These are phyloP conservation scores for Dexiosoma caninum DNA, from an alignment of 2,888 invertebrate genomes.

Conservation along the genomic window DNA sequence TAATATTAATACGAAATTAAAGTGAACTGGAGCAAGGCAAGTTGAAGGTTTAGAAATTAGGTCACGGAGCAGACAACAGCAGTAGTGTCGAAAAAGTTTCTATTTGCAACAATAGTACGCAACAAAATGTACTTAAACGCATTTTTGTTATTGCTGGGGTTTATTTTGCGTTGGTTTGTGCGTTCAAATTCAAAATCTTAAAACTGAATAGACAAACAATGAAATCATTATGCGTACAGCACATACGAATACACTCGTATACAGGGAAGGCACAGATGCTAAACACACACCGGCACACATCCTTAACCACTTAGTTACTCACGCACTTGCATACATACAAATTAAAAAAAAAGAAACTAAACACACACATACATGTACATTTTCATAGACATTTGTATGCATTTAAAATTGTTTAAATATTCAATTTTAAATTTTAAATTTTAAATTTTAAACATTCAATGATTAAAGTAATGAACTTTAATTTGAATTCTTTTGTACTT, in stretches of 20 bases:
- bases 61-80: conserved; percentile 55
- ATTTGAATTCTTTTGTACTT: not conserved
- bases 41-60: conserved; percentile 64
- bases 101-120: not conserved
- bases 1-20: conserved; percentile 28
- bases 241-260: not conserved
- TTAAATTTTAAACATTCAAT: conserved; percentile 44
- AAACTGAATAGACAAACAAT: conserved; percentile 46
- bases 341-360: too few species aligned
- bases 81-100: conserved; percentile 7
- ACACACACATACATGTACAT: not conserved
- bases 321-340: not conserved
- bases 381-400: not conserved
- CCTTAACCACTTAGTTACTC: too few species aligned
- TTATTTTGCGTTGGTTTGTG: not conserved
- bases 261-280: conserved; percentile 10
- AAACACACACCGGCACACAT: not conserved
- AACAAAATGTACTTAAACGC: conserved; percentile 18
- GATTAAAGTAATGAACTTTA: conserved; percentile 43
- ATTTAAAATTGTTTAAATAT: too few species aligned
- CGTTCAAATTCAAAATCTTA: conserved; percentile 37
- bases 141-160: conserved; percentile 17
- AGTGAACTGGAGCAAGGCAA: conserved; percentile 64
- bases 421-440: too few species aligned
- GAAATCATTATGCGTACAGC: conserved; percentile 54